A percentile compares a stretch with the other conserved stretches of the same genome.
phyloP scores from a whole-genome alignment of 1,140 invertebrate genomes.

The Drosophila eugracilis region DNA sequence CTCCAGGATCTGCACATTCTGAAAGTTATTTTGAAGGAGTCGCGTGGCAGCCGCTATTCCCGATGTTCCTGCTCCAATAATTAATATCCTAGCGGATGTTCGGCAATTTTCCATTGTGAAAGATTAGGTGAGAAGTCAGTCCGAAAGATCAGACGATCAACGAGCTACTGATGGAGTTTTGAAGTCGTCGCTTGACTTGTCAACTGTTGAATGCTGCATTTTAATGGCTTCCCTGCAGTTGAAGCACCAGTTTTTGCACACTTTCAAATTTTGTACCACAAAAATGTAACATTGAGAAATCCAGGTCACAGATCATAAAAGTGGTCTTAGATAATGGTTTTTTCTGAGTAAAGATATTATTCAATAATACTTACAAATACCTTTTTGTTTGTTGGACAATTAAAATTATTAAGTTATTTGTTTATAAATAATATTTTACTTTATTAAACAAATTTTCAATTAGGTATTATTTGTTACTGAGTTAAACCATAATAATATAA shows the following conservation, averaged over 20 bases:
- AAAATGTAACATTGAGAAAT: slow-evolving; percentile 18
- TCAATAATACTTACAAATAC: too few relatives aligned
- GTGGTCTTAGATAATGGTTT: neutral
- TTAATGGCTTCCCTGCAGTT: slow-evolving; percentile 25
- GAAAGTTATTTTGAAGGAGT: slow-evolving; percentile 85
- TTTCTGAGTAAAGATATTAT: too few relatives aligned
- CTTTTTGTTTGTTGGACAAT: too few relatives aligned
- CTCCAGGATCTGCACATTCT: slow-evolving; percentile 87
- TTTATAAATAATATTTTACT: neutral
- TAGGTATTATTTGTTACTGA: too few relatives aligned
- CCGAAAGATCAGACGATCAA: slow-evolving; percentile 17
- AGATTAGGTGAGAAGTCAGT: neutral
- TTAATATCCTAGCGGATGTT: slow-evolving; percentile 74
- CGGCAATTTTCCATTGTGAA: slow-evolving; percentile 33
- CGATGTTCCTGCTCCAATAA: slow-evolving; percentile 87
- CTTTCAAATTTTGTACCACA: slow-evolving; percentile 4
- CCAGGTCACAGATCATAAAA: slow-evolving; percentile 1
- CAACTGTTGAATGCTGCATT: slow-evolving; percentile 13
- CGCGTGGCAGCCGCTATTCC: slow-evolving; percentile 87
- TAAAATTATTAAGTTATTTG: too few relatives aligned
- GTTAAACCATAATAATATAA: too few relatives aligned
- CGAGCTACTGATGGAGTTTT: slow-evolving; percentile 31
- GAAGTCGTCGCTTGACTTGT: neutral
- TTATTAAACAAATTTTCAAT: too few relatives aligned
- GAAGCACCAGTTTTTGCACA: neutral